Evolutionary conservation across 1,140 invertebrate species (phyloP).

Genomic region (Monochamus saltuarius): DNA sequence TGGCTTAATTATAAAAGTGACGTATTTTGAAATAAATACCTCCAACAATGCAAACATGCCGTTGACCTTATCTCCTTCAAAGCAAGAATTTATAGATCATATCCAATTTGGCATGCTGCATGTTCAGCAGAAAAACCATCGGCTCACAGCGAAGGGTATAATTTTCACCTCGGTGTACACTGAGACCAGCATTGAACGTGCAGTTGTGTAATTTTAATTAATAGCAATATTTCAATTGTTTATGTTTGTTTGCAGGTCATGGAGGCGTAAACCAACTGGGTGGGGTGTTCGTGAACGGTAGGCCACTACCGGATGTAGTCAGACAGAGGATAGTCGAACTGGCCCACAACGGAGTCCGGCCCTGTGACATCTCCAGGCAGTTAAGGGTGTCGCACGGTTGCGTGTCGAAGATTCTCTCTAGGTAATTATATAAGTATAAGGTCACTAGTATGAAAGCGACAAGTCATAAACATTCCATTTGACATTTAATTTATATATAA

Average conservation of each 20-base stretch:
- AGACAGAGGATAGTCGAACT: conserved; percentile 93
- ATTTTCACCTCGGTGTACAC: conserved; percentile 3
- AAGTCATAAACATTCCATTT: too few species aligned
- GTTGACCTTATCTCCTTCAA: too few species aligned
- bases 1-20: too few species aligned
- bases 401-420: conserved; percentile 92
- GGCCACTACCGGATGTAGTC: conserved; percentile 91
- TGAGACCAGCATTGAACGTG: neutral
- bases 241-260: conserved; percentile 68
- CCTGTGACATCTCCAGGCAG: conserved; percentile 91
- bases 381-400: conserved; percentile 89
- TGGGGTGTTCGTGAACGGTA: conserved; percentile 94
- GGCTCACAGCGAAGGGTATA: conserved; percentile 12
- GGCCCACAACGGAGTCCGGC: conserved; percentile 91
- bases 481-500: too few species aligned
- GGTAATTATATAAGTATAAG: conserved; percentile 60
- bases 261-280: conserved; percentile 95
- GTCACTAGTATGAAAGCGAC: too few species aligned
- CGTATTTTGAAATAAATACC: too few species aligned
- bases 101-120: too few species aligned
- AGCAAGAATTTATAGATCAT: too few species aligned
- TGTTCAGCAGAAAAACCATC: neutral
- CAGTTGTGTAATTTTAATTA: conserved; percentile 23
- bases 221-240: conserved; percentile 27
- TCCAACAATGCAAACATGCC: too few species aligned